Evolutionary conservation across 37 sponge, comb jelly and placozoan genomes (phyloP), one percentile per base, ranked within the genome.

Genomic region (Ianthella basta): DNA sequence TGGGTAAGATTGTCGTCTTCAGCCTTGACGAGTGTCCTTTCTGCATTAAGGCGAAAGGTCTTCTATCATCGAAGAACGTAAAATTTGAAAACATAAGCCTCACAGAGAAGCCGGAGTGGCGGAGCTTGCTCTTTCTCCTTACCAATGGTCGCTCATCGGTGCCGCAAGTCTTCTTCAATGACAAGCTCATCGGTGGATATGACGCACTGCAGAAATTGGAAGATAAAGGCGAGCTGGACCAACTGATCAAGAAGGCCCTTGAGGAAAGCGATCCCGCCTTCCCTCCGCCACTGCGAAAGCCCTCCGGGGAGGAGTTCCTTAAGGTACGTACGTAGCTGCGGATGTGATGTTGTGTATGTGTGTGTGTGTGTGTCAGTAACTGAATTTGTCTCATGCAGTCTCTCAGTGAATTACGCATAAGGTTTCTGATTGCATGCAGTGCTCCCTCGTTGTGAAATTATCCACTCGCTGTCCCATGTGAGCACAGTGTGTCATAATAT

Each of bases 261-360:
- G 59, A 44, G 41, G 55, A 36, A 56, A 70, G 60, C 19, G 55
- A 34, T 3, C 55, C 40, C 0, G 87, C 66, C 36, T 87, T 87
- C 65, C 87, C 87, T 69, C 87, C 87, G 18, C 87, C 81, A 3
- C 59, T 87, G 12, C 40, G 81, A 56, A 80, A 53, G 81, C 87
- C 87, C 0, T 10, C n/a, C 8, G 32, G 60, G 3, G 59, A 87
- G 24, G 87, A 87, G 27, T 87, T 67, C 41, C 24, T 87, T 14
- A 35, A 87, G 72, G 86, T 86, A 6, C 35, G 87, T 18, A 35
- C 16, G 34, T 12, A 75, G 39, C n/a, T n/a, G n/a, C n/a, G n/a
- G n/a, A n/a, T n/a, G n/a, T n/a, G n/a, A n/a, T n/a, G n/a, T n/a
- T n/a, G n/a, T n/a, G n/a, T n/a, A n/a, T n/a, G n/a, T n/a, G n/a